Evolutionary conservation across 2,797 vertebrate genomes (phyloP), one percentile per base, ranked within the genome.

Genomic region (Diplodus puntazzo): DNA sequence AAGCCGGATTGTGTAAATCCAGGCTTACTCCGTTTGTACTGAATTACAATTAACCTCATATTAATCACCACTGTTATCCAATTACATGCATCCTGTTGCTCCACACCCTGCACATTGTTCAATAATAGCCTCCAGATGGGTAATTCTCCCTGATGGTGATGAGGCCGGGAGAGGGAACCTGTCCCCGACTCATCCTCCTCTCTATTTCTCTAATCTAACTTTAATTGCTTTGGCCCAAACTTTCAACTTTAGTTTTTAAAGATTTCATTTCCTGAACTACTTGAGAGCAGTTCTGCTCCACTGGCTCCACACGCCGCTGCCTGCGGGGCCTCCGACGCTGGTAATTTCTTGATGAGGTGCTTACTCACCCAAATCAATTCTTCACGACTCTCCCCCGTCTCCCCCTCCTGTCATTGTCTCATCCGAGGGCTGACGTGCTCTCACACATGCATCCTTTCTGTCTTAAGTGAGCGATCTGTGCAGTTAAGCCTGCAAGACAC

Each of bases 141-240:
- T 70, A 25, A 71, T 58, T 53, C 53, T 46, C 7, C 52, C 10
- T 10, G 34, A 53, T 3, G 13, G 46, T 0, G 18, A n/a, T 52
- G 52, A 75, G 53, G 68, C 30, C 58, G 53, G 25, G 55, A 80
- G 66, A 23, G 27, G 48, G 53, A 75, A 65, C 79, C 62, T 23
- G 59, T 65, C 66, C 57, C 62, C 49, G 75, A 79, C 83, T 88
- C 77, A 85, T 80, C 79, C 57, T 49, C 54, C 23, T 75, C 69
- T 45, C 34, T 75, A 53, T 70, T 76, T 73, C 66, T 77, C 64
- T 87, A 84, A 91, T 91, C 81, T 85, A 77, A 86, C 79, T 89
- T 85, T 81, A 88, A 91, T 87, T 84, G 72, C 85, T 83, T 39
- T 77, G 54, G 83, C 58, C 43, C 80, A 46, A 82, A 84, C 70